A percentile compares a stretch with the other conserved stretches of the same genome.
These are phyloP conservation scores for Hirundichthys speculiger DNA, from an alignment of 2,113 vertebrate species.

Conservation along the genomic window DNA sequence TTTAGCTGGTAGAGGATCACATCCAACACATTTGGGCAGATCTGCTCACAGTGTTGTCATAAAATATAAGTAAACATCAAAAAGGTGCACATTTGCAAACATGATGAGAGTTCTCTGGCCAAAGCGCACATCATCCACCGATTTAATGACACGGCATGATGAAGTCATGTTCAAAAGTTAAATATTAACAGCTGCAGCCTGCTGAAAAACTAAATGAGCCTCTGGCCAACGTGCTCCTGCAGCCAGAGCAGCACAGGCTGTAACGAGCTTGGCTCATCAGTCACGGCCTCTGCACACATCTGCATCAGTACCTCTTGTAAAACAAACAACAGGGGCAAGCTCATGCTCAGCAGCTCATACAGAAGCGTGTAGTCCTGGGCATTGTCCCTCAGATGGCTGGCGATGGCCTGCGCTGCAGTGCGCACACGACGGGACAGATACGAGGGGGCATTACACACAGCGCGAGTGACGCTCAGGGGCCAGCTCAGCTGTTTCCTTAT, in stretches of 20 bases:
- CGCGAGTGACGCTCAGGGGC: slow-evolving; percentile 86
- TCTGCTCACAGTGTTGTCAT: slow-evolving; percentile 25
- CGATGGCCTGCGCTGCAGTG: slow-evolving; percentile 76
- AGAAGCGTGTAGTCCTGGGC: slow-evolving; percentile 87
- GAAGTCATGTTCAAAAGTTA: slow-evolving; percentile 10
- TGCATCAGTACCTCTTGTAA: slow-evolving; percentile 88
- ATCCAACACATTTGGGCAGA: neutral
- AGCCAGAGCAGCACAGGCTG: slow-evolving; percentile 82
- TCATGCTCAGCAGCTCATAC: slow-evolving; percentile 93
- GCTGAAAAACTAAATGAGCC: slow-evolving; percentile 62
- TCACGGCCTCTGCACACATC: slow-evolving; percentile 87
- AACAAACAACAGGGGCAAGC: slow-evolving; percentile 88
- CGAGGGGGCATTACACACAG: slow-evolving; percentile 85
- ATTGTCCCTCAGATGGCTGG: slow-evolving; percentile 89
- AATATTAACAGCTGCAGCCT: slow-evolving; percentile 3
- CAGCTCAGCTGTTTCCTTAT: slow-evolving; percentile 86
- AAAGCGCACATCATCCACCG: slow-evolving; percentile 12
- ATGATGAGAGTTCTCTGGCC: too few species aligned
- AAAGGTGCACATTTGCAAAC: slow-evolving; percentile 55
- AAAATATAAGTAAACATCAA: slow-evolving; percentile 48
- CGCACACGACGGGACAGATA: slow-evolving; percentile 83
- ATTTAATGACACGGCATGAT: slow-evolving; percentile 61
- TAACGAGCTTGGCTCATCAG: slow-evolving; percentile 69
- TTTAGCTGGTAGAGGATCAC: slow-evolving; percentile 21
- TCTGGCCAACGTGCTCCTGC: slow-evolving; percentile 78